Base-by-base conservation (phyloP, 92 coral and sea anemone genomes). In the Bergia sp. region DNA sequence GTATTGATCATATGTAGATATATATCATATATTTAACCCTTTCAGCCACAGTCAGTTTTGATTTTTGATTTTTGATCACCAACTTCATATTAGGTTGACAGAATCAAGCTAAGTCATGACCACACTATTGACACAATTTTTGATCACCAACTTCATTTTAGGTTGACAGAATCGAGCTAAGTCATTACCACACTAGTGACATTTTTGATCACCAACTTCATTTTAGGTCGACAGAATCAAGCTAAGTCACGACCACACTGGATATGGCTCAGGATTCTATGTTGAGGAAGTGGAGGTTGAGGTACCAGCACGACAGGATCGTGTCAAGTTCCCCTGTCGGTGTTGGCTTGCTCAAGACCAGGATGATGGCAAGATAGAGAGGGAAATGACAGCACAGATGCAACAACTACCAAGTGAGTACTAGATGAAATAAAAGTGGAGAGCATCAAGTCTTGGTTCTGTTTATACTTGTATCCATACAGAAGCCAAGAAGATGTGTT, bases 231-330 rank as follows among this genome's bases (percentile, higher is more conserved):
- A 97, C 86, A 93, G 99, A 73, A 97, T 97, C 86, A 97, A 97
- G 91, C 89, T 97, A 7, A 97, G 99, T 77, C 99, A 97, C 79
- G 99, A 97, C 79, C 99, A 97, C 89, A 94, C 97, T 1, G 99
- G 99, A 3, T 95, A 97, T 67, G 99, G 99, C 0, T 97, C 99
- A 37, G 99, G 99, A 4, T 97, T 97, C 91, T 97, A 92, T 86
- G 99, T 97, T 42, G 99, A 97, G 73, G 99, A 97, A 69, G 99
- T 97, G 5, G 99, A 97, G 74, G 96, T 97, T n/a, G 99, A 97
- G 86, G 95, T 97, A 15, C 99, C 99, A 1, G 96, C 96, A 16
- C 94, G 96, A 5, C 94, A 94, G 72, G 99, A 97, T 77, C 91
- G 96, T 73, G 98, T 97, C 50, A 97, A 96, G 89, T 97, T 97